Conservation (phyloP, 2,888 invertebrate species). For the Apotomis capreana region DNA sequence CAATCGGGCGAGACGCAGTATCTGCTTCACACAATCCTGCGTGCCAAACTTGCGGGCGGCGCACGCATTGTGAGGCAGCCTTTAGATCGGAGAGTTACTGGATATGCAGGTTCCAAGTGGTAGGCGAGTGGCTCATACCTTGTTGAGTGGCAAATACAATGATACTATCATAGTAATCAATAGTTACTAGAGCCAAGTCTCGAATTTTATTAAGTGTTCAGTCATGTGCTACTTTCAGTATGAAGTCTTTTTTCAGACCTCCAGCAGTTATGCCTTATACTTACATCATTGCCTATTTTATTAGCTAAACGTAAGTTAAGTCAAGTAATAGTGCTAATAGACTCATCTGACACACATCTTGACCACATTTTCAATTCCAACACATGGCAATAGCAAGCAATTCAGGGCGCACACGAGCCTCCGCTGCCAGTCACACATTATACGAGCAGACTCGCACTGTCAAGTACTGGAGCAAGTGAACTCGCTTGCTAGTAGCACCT, state of each 20-base stretch:
- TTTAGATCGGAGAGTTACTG: conserved; percentile 46
- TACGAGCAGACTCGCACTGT: too few relatives aligned
- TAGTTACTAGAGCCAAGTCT: too few relatives aligned
- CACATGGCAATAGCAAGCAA: conserved; percentile 60
- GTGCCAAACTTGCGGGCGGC: conserved; percentile 45
- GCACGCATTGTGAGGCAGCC: conserved; percentile 39
- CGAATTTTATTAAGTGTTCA: too few relatives aligned
- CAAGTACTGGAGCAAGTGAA: background rate
- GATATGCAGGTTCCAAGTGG: background rate
- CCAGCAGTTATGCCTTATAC: too few relatives aligned
- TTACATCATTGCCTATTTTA: too few relatives aligned
- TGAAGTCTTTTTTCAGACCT: too few relatives aligned
- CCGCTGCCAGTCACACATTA: too few relatives aligned
- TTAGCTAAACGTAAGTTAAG: too few relatives aligned
- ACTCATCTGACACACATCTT: conserved; percentile 11
- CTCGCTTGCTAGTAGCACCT: conserved; percentile 9
- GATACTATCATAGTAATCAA: too few relatives aligned
- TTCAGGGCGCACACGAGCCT: conserved; percentile 73
- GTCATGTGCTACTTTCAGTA: too few relatives aligned
- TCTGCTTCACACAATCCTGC: conserved; percentile 66
- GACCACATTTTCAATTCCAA: conserved; percentile 31
- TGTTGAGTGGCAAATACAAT: too few relatives aligned
- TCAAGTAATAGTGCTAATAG: background rate
- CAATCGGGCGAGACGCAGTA: conserved; percentile 52
- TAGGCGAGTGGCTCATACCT: background rate